Conservation (phyloP, 2,888 invertebrate species). For the Eristalinus aeneus region DNA sequence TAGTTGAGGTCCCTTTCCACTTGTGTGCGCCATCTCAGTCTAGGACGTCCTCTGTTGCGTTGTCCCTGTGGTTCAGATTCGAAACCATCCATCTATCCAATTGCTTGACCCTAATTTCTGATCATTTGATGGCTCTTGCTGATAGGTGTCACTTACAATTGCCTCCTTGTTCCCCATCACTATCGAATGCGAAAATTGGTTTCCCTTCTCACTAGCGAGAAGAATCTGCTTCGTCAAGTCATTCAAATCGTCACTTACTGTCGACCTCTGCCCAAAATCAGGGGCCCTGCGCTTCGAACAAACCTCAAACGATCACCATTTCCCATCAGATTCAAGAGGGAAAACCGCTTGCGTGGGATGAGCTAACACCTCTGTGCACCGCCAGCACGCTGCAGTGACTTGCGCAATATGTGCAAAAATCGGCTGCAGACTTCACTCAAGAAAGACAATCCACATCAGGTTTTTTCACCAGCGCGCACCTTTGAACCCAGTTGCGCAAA, state of each 20-base stretch:
- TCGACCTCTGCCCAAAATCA: not conserved
- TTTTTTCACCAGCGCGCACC: slow-evolving; percentile 15
- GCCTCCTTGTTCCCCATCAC: not conserved
- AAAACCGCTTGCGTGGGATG: slow-evolving; percentile 20
- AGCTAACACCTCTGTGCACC: slow-evolving; percentile 20
- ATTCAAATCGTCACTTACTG: not conserved
- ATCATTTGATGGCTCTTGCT: not conserved
- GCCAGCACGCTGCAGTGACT: not conserved
- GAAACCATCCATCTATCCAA: no score
- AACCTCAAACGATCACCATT: not conserved
- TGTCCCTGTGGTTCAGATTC: no score
- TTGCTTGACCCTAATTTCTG: not conserved
- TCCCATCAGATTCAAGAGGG: not conserved
- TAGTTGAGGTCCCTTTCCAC: no score
- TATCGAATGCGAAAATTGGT: not conserved
- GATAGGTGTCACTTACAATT: not conserved
- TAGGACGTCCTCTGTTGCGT: no score
- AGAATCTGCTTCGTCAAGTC: not conserved
- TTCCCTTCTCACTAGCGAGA: not conserved
- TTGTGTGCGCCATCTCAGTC: no score
- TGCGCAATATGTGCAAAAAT: slow-evolving; percentile 43
- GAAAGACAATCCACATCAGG: not conserved
- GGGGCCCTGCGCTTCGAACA: not conserved
- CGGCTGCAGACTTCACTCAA: not conserved
- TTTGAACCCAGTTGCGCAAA: slow-evolving; percentile 46